These are phyloP conservation scores for Blera fallax DNA, from an alignment of 2,888 invertebrate genomes.

Conservation along the genomic window DNA sequence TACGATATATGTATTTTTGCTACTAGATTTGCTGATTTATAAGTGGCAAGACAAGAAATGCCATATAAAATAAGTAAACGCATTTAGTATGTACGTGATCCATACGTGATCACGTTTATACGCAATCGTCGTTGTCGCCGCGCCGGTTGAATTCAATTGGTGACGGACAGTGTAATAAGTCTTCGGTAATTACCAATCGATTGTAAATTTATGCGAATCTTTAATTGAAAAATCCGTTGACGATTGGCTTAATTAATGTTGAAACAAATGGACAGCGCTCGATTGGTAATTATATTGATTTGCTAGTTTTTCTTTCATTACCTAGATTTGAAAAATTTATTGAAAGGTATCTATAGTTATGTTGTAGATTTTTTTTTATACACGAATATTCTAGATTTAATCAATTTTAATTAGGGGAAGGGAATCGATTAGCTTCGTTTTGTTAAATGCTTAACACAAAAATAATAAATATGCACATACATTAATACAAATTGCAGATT, in stretches of 20 bases:
- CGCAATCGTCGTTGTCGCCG: constrained; percentile 16
- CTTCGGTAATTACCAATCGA: constrained; percentile 65
- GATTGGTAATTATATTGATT: constrained; percentile 63
- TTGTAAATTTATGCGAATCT: constrained; percentile 70
- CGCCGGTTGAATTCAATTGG: constrained; percentile 21
- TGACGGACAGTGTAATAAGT: constrained; percentile 43
- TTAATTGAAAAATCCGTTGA: constrained; percentile 71
- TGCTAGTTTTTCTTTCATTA: constrained; percentile 9
- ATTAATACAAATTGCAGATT: background rate
- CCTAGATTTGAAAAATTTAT: background rate
- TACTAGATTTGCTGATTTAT: constrained; percentile 71
- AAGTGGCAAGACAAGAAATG: constrained; percentile 57
- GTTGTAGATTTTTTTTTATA: background rate
- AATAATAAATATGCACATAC: background rate
- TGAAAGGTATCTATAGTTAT: background rate
- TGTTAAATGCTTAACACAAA: background rate
- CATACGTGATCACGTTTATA: constrained; percentile 54
- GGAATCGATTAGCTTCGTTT: background rate
- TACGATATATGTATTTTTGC: constrained; percentile 36
- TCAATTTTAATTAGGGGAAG: background rate
- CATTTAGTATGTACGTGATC: constrained; percentile 66
- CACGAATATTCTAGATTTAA: background rate
- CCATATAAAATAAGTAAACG: constrained; percentile 65
- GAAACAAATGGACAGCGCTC: constrained; percentile 49
- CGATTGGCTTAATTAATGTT: constrained; percentile 68